Conservation (phyloP, 2,797 vertebrate genomes). For the Pogoniulus pusillus region DNA sequence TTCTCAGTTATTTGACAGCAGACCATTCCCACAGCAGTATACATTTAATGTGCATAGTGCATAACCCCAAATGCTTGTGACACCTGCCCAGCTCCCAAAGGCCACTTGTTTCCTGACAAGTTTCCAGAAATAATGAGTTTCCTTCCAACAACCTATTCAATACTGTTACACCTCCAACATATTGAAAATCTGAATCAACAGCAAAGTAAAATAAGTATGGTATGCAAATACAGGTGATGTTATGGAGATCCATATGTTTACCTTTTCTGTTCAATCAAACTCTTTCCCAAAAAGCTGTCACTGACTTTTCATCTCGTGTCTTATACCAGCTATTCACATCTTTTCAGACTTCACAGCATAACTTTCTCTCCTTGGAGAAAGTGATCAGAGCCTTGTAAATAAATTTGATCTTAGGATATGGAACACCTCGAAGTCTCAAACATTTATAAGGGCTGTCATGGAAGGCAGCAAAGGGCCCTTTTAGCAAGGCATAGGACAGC, state of each 20-base stretch:
- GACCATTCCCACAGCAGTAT: not conserved
- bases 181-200: not conserved
- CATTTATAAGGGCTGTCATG: not conserved
- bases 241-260: not conserved
- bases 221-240: not conserved
- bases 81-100: not conserved
- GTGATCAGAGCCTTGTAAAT: not conserved
- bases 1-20: not conserved
- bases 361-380: not conserved
- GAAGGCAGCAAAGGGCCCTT: too few species aligned
- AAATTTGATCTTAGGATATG: not conserved
- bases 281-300: not conserved
- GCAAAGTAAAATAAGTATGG: not conserved
- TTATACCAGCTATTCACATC: not conserved
- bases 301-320: not conserved
- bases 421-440: not conserved
- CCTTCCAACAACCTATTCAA: not conserved
- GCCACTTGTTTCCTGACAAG: not conserved
- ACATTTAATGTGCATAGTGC: not conserved
- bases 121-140: not conserved
- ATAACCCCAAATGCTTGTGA: not conserved
- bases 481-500: not conserved
- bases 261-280: not conserved
- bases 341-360: not conserved
- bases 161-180: not conserved